Percentiles rank a stretch among this genome's conserved stretches.
Conservation (phyloP, 2,797 vertebrate genomes). For the Ctenopoma kingsleyae region DNA sequence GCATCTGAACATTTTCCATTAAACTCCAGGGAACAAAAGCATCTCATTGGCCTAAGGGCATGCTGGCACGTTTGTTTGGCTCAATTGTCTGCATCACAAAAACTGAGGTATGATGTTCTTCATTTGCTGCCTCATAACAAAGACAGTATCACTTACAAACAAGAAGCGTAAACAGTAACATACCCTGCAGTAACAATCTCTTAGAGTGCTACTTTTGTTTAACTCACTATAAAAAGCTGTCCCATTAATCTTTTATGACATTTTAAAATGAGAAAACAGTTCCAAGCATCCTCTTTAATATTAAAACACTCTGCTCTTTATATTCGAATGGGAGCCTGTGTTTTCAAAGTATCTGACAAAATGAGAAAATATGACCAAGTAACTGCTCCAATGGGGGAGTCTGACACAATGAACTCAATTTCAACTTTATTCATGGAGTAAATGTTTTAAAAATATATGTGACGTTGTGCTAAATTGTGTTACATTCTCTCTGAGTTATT, state of each 20-base stretch:
- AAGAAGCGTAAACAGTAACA: background rate
- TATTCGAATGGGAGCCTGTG: background rate
- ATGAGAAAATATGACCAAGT: conserved; percentile 6
- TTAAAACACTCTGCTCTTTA: conserved; percentile 14
- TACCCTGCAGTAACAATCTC: background rate
- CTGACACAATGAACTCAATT: conserved; percentile 33
- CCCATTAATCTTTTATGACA: conserved; percentile 23
- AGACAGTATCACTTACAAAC: conserved; percentile 1
- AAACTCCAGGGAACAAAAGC: background rate
- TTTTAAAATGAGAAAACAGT: conserved; percentile 30
- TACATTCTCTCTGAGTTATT: conserved; percentile 32
- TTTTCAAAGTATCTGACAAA: conserved; percentile 1
- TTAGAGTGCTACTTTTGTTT: conserved; percentile 14
- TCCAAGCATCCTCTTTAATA: background rate
- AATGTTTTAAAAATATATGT: conserved; percentile 23
- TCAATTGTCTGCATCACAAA: background rate
- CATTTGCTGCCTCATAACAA: background rate
- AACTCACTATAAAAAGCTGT: background rate
- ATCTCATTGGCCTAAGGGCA: background rate
- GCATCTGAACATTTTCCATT: background rate
- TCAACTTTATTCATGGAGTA: conserved; percentile 26
- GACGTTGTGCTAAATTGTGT: background rate
- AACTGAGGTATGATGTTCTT: background rate
- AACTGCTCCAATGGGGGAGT: conserved; percentile 9
- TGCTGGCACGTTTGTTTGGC: background rate